Percentiles rank a stretch among this genome's conserved stretches.
These are phyloP conservation scores for Portunus trituberculatus DNA, from an alignment of 1,140 invertebrate genomes.

Conservation along the genomic window DNA sequence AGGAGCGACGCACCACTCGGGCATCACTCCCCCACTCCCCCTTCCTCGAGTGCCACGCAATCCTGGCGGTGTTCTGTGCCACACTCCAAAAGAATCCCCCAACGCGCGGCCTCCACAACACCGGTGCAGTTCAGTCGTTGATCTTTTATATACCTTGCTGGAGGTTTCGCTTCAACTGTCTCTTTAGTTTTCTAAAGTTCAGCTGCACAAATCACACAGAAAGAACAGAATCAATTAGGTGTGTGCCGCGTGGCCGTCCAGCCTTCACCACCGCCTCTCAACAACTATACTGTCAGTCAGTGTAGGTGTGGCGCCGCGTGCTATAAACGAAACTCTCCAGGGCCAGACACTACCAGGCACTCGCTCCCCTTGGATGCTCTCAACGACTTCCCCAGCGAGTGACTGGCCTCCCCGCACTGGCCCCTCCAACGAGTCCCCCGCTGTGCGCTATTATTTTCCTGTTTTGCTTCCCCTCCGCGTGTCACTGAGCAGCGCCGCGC, in stretches of 20 bases:
- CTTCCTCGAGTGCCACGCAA: conserved; percentile 44
- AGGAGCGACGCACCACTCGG: conserved; percentile 33
- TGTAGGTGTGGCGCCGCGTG: not conserved
- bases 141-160: not conserved
- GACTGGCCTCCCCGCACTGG: not conserved
- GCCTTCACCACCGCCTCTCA: not conserved
- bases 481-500: not conserved
- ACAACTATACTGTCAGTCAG: not conserved
- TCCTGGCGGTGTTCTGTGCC: conserved; percentile 15
- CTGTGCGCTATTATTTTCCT: not conserved
- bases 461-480: conserved; percentile 3
- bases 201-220: not conserved
- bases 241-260: not conserved
- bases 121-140: not conserved
- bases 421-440: not conserved
- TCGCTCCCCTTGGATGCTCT: not conserved
- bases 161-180: not conserved
- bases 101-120: not conserved
- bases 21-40: conserved; percentile 36
- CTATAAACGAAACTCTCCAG: not conserved
- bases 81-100: not conserved
- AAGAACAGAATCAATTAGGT: not conserved
- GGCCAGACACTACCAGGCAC: not conserved
- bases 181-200: not conserved
- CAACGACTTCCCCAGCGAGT: not conserved